A percentile compares a stretch with the other conserved stretches of the same genome.
Evolutionary conservation across 2,888 invertebrate genomes (phyloP).

Genomic region (Sphinx pinastri): DNA sequence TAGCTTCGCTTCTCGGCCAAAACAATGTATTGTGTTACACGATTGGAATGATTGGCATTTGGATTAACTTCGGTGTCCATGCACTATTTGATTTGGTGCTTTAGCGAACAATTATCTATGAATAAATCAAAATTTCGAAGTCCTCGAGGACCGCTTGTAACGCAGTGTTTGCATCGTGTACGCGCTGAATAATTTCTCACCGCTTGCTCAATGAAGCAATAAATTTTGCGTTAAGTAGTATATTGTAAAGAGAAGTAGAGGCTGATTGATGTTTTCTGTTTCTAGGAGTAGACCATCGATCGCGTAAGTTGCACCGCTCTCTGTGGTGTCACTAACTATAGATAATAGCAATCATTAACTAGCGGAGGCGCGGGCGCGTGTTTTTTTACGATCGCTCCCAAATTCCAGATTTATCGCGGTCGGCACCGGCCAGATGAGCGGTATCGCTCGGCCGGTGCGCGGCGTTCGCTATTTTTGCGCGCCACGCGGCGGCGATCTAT

Average conservation of each 20-base stretch:
- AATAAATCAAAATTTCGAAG: conserved; percentile 21
- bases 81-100: conserved; percentile 47
- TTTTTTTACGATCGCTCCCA: conserved; percentile 49
- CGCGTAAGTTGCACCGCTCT: conserved; percentile 84
- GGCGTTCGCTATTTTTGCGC: conserved; percentile 68
- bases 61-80: conserved; percentile 49
- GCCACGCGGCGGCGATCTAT: conserved; percentile 74
- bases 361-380: conserved; percentile 68
- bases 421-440: conserved; percentile 60
- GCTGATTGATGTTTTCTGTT: conserved; percentile 84
- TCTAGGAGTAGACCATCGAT: conserved; percentile 85
- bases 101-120: conserved; percentile 39
- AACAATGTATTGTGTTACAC: conserved; percentile 56
- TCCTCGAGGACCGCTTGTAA: conserved; percentile 53
- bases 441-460: conserved; percentile 52
- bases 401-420: conserved; percentile 52
- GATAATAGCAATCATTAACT: conserved; percentile 70
- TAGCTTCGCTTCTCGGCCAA: conserved; percentile 71
- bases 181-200: conserved; percentile 73
- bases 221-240: conserved; percentile 60
- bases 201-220: conserved; percentile 62
- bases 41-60: conserved; percentile 66
- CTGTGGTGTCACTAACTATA: conserved; percentile 82
- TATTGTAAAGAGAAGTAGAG: conserved; percentile 67
- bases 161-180: conserved; percentile 68